Base-by-base conservation (phyloP, 2,888 invertebrate species). In the Drepanosiphum platanoidis region DNA sequence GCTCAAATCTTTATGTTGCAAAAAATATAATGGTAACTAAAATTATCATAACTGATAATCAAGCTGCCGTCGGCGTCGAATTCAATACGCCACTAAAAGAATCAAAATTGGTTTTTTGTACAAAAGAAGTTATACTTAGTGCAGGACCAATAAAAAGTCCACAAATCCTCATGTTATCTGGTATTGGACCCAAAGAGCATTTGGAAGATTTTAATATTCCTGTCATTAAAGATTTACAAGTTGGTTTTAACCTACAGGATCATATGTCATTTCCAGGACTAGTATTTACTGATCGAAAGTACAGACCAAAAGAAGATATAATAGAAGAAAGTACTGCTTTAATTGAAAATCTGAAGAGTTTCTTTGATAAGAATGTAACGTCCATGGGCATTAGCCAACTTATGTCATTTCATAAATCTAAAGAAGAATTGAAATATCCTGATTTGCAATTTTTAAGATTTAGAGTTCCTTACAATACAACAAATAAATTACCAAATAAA, bases 1-100 rank as follows among this genome's bases (percentile, higher is more conserved):
- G 96, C 58, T 89, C 91, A 8, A 96, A 96, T 89, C 91, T 96
- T 1, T 94, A 96, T 87, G 91, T 96, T 3, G 92, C 94, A 74
- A 90, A 94, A 0, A 91, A 93, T 88, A 93, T 95, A 0, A 90
- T 92, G 72, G 96, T 94, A 0, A 92, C 93, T 88, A 92, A 93
- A 88, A 90, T 96, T 75, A 88, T 94, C 1, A 92, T 95, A 30
- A 92, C 94, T 87, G 30, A 86, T 18, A 89, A 91, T 13, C n/a
- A n/a, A n/a, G 90, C 90, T 58, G 95, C 94, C 0, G 91, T 92
- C 64, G 95, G 94, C 0, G 94, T 95, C 0, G 89, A 91, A 86
- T 94, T 94, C 88, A 91, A 90, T 22, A 93, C 93, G 88, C 89
- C 92, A 72, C 92, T 92, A 11, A 90, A 88, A 80, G 90, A 88